Percentiles rank a stretch among this genome's conserved stretches.
Evolutionary conservation across 2,888 invertebrate species (phyloP).

Genomic region (Limnephilus auricula): DNA sequence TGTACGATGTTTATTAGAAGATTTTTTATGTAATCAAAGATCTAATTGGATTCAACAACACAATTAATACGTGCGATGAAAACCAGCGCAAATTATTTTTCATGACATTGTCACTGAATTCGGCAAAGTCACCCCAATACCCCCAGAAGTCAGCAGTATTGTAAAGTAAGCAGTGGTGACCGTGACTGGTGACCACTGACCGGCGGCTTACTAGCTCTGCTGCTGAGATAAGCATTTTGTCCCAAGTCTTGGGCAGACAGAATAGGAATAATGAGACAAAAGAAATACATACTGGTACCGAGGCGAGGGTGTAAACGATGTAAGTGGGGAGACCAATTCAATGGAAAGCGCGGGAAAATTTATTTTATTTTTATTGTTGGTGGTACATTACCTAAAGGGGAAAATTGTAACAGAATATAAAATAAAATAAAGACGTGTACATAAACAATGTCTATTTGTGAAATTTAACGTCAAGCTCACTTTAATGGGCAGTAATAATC

Average conservation of each 20-base stretch:
- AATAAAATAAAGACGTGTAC: too few relatives aligned
- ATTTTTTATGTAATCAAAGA: background rate
- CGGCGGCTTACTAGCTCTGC: background rate
- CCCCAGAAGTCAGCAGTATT: background rate
- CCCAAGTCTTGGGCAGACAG: slow-evolving; percentile 59
- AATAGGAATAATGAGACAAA: slow-evolving; percentile 66
- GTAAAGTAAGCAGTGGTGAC: slow-evolving; percentile 48
- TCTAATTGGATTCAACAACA: background rate
- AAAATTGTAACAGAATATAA: background rate
- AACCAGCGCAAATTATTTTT: background rate
- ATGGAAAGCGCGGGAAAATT: background rate
- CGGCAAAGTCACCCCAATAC: background rate
- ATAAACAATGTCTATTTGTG: too few relatives aligned
- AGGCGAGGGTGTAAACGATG: slow-evolving; percentile 40
- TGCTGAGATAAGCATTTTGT: slow-evolving; percentile 66
- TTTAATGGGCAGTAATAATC: too few relatives aligned
- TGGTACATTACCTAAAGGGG: background rate
- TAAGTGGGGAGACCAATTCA: slow-evolving; percentile 23
- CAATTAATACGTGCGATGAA: background rate
- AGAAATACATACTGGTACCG: slow-evolving; percentile 56
- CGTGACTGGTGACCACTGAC: slow-evolving; percentile 44
- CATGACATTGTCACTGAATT: background rate
- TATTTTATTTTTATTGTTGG: background rate
- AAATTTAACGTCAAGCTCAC: too few relatives aligned
- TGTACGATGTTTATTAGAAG: background rate